These are phyloP conservation scores for Leucoptera coffeella DNA, from an alignment of 2,888 invertebrate species.

Conservation along the genomic window DNA sequence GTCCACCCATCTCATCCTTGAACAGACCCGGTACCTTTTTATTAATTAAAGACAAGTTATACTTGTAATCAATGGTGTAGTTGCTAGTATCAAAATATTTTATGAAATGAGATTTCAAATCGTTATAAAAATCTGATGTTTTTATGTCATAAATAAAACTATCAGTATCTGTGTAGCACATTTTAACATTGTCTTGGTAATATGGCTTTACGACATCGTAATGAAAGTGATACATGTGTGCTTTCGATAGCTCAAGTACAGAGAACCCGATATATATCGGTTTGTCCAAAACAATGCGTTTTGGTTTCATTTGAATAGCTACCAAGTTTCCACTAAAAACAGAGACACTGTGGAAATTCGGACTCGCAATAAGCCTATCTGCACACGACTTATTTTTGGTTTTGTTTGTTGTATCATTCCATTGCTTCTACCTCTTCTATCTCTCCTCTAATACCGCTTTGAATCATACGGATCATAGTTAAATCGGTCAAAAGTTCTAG, in stretches of 20 bases:
- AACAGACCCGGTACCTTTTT: slow-evolving; percentile 5
- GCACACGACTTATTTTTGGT: slow-evolving; percentile 2
- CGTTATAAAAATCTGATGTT: slow-evolving; percentile 5
- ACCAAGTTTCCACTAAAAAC: slow-evolving; percentile 6
- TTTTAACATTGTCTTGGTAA: slow-evolving; percentile 2
- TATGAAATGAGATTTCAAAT: slow-evolving; percentile 1
- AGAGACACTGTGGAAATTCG: slow-evolving; percentile 1
- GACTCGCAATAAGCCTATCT: slow-evolving; percentile 1
- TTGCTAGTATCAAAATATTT: slow-evolving; percentile 2
- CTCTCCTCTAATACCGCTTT: slow-evolving; percentile 1
- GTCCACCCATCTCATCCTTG: slow-evolving; percentile 5
- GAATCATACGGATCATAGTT: slow-evolving; percentile 1
- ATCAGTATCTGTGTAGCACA: slow-evolving; percentile 7
- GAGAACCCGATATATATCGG: slow-evolving; percentile 4
- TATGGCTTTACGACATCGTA: slow-evolving; percentile 4
- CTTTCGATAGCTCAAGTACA: slow-evolving; percentile 4
- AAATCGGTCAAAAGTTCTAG: slow-evolving; percentile 9
- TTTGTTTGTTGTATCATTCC: slow-evolving; percentile 3
- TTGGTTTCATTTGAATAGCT: slow-evolving; percentile 7
- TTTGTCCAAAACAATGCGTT: slow-evolving; percentile 2
- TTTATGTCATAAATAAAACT: slow-evolving; percentile 4
- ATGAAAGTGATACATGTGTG: slow-evolving; percentile 4
- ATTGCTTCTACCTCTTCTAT: slow-evolving; percentile 5
- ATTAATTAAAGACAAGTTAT: slow-evolving; percentile 3
- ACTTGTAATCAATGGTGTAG: slow-evolving; percentile 1